Evolutionary conservation across 2,888 invertebrate genomes (phyloP), one percentile per base, ranked within the genome.

Genomic region (Diachrysia chrysitis): DNA sequence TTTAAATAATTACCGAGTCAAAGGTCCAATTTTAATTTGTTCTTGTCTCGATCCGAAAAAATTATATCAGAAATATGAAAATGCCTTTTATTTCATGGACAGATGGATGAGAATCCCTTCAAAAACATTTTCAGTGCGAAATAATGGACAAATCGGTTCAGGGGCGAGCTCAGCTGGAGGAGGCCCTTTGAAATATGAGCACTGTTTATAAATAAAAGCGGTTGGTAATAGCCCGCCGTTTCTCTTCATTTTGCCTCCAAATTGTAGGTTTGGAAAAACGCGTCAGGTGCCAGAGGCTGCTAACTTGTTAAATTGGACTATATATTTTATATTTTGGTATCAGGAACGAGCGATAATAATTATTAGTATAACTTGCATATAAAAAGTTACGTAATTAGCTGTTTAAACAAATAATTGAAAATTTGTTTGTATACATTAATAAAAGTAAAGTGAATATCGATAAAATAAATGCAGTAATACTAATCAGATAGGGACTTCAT

Each of bases 131-230:
- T 75, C 71, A 59, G 69, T 60, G 63, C 63, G 59, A 76, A 80
- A 77, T 82, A 83, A 81, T 76, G 75, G 71, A 82, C 71, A 78
- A 83, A 83, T 83, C 80, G 78, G 69, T 64, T 65, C 58, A 70
- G 71, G 42, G 66, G 68, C 62, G 58, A 69, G 60, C 76, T 79
- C 83, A 81, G 79, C 75, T 78, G 79, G 65, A 77, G 63, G 63
- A 66, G 64, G 77, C 60, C 70, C 69, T 76, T 79, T 87, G 85
- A 90, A 88, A 87, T 87, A 88, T 89, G 85, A 84, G 83, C 83
- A 79, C 77, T 87, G 88, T 88, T 89, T 88, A 89, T 89, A 87
- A 90, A 91, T 89, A 89, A 90, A 87, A 82, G 84, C 84, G 72
- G 81, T 71, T 71, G 81, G 84, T 90, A 90, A 92, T 89, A 86